Percentiles rank a stretch among this genome's conserved stretches.
Evolutionary conservation across 2,113 vertebrate genomes (phyloP).

Genomic region (Acrocephalus arundinaceus): DNA sequence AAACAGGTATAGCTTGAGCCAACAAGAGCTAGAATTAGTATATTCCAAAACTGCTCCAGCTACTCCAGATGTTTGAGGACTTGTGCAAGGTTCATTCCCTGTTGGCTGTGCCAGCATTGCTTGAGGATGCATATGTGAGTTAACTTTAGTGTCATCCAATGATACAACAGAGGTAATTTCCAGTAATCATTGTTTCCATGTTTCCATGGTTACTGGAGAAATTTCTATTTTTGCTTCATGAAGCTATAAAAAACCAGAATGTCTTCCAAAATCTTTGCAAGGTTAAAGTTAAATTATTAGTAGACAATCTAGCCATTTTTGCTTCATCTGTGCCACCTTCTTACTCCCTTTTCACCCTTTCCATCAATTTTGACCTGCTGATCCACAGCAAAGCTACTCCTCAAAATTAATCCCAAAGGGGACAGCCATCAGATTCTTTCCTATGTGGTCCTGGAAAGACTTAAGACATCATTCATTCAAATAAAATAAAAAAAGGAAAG

Average conservation of each 20-base stretch:
- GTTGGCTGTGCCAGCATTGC: neutral
- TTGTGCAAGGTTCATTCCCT: neutral
- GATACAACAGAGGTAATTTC: neutral
- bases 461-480: neutral
- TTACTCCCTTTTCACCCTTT: neutral
- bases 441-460: neutral
- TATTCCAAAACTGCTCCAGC: neutral
- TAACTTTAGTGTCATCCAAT: neutral
- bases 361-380: neutral
- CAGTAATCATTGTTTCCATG: constrained; percentile 14
- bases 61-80: neutral
- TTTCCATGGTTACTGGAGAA: constrained; percentile 40
- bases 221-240: neutral
- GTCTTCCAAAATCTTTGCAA: constrained; percentile 5
- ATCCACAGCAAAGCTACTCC: neutral
- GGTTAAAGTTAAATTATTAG: neutral
- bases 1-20: neutral
- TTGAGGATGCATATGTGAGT: neutral
- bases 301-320: neutral
- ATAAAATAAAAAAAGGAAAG: neutral
- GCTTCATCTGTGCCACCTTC: neutral
- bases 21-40: neutral
- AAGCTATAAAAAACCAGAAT: neutral
- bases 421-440: neutral
- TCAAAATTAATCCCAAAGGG: neutral